Evolutionary conservation across 1,140 invertebrate species (phyloP), one percentile per base, ranked within the genome.

Genomic region (Papilio polytes): DNA sequence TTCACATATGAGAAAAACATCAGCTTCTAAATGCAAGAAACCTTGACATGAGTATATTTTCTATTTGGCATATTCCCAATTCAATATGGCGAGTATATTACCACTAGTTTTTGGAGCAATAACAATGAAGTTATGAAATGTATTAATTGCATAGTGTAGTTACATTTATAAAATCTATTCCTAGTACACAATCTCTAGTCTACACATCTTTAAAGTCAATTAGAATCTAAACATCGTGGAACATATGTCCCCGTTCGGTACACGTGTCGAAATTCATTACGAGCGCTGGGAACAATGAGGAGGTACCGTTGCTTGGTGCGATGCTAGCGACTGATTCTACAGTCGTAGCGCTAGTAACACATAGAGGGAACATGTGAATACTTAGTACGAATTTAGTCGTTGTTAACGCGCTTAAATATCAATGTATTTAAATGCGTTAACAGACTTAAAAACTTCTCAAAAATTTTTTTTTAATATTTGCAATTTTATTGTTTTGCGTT

Each of bases 151-250:
- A 48, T 48, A 48, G 1, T 48, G 3, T 48, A 48, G 9, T 12
- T 48, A 48, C 46, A 48, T 48, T 48, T 48, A 48, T 12, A 48
- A 48, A 48, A 36, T 48, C 1, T 48, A 31, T 13, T 66, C 12
- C 10, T 7, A 31, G 10, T 66, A 26, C 13, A 31, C 26, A 31
- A 15, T 36, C 2, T 22, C 12, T 26, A 63, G 20, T 26, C 0
- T 1, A 22, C 18, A 74, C 73, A 9, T 74, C 44, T 46, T 74
- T 74, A 74, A 74, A 74, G 73, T 74, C 73, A 74, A 74, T 74
- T 74, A 74, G 36, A 18, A 44, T 22, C 18, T 41, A 72, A 72
- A 72, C 70, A 72, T 15, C 15, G 73, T 44, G 18, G 48, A 74
- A 74, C 41, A 73, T 18, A 73, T 73, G 72, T 73, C 15, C 6